A percentile compares a stretch with the other conserved stretches of the same genome.
These are phyloP conservation scores for Lycia hirtaria DNA, from an alignment of 2,888 invertebrate genomes.

Conservation along the genomic window DNA sequence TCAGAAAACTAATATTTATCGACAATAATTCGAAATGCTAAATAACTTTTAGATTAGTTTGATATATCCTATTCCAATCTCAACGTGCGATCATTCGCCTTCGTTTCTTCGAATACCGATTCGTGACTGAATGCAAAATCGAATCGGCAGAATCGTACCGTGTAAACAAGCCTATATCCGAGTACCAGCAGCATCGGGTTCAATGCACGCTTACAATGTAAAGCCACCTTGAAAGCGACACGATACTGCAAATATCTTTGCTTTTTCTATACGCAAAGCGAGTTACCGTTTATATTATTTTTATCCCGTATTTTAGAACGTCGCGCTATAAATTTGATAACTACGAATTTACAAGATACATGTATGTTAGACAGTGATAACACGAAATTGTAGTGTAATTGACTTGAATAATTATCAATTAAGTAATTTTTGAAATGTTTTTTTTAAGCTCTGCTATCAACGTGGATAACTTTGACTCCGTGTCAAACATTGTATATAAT, in stretches of 20 bases:
- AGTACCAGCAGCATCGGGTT: conserved; percentile 15
- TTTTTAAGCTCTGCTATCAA: too few species aligned
- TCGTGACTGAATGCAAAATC: neutral
- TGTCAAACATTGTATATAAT: too few species aligned
- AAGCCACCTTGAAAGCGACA: conserved; percentile 45
- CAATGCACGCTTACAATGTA: conserved; percentile 43
- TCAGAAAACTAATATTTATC: too few species aligned
- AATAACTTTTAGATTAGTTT: neutral
- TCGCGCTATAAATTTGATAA: conserved; percentile 31
- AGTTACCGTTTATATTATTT: conserved; percentile 34
- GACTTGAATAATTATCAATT: too few species aligned
- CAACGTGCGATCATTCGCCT: too few species aligned
- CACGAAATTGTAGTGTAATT: neutral
- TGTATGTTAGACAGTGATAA: conserved; percentile 1
- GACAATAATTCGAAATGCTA: too few species aligned
- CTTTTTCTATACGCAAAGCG: conserved; percentile 40
- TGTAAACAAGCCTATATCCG: conserved; percentile 7
- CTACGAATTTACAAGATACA: neutral
- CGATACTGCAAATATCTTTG: conserved; percentile 34
- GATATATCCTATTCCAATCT: neutral
- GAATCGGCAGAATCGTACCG: neutral
- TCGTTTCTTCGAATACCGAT: too few species aligned
- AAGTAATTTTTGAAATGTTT: too few species aligned
- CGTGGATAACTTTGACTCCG: too few species aligned
- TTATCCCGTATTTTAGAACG: conserved; percentile 19